These are phyloP conservation scores for Sciurus carolinensis DNA, from an alignment of 2,797 vertebrate species.

Conservation along the genomic window DNA sequence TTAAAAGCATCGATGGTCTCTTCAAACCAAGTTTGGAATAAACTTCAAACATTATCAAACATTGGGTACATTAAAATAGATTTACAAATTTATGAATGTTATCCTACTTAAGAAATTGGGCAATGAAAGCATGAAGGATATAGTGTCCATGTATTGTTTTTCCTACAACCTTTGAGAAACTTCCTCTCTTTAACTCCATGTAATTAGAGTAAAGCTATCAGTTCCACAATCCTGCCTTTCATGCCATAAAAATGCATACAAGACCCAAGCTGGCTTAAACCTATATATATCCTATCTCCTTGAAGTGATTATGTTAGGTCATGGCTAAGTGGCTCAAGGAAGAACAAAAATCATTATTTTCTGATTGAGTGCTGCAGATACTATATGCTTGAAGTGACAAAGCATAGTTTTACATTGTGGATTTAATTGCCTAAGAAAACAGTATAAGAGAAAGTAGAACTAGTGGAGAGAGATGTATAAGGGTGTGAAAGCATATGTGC, in stretches of 20 bases:
- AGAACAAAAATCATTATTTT: not conserved
- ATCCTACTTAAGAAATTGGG: not conserved
- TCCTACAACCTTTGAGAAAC: not conserved
- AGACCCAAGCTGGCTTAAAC: not conserved
- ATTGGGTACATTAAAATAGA: not conserved
- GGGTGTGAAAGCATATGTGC: not conserved
- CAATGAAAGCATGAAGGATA: not conserved
- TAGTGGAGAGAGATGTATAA: not conserved
- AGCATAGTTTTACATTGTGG: not conserved
- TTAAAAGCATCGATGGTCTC: not conserved
- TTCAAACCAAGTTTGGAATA: not conserved
- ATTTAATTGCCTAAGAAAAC: not conserved
- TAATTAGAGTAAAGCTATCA: not conserved
- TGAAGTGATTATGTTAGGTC: not conserved
- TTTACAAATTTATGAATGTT: not conserved
- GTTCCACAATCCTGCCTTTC: not conserved
- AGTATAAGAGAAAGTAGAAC: not conserved
- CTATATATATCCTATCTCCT: not conserved
- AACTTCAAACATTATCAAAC: not conserved
- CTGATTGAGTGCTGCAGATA: not conserved
- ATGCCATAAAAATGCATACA: not conserved
- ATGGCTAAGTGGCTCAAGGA: not conserved
- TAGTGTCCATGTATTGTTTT: not conserved
- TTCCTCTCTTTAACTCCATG: not conserved
- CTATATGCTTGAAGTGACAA: not conserved